Conservation (phyloP, 2,113 vertebrate species). For the Melanerpes aurifrons region DNA sequence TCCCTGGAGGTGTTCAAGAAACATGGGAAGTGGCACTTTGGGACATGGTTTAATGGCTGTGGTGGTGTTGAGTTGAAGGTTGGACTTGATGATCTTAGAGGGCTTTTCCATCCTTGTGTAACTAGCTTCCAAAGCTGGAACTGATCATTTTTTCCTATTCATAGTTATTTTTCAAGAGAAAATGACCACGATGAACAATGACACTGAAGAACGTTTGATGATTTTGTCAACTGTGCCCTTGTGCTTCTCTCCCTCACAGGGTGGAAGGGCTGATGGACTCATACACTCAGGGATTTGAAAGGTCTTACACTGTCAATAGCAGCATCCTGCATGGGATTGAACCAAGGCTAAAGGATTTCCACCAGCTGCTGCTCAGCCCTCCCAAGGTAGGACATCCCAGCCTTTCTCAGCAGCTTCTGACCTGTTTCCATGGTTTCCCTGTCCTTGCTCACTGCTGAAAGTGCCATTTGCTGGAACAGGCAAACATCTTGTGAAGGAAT, state of each 20-base stretch:
- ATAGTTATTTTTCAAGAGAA: neutral
- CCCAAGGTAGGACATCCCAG: slow-evolving; percentile 83
- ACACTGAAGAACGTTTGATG: accelerated
- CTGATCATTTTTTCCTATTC: accelerated
- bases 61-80: no score
- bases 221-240: no score
- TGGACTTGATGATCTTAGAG: no score
- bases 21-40: no score
- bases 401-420: neutral
- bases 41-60: no score
- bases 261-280: slow-evolving; percentile 94
- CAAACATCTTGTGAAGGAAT: accelerated
- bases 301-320: slow-evolving; percentile 88
- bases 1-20: no score
- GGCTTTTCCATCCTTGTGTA: no score
- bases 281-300: slow-evolving; percentile 96
- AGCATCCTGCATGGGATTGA: slow-evolving; percentile 90
- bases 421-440: neutral
- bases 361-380: slow-evolving; percentile 91
- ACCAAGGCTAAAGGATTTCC: slow-evolving; percentile 94
- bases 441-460: accelerated
- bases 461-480: accelerated
- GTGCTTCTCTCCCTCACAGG: slow-evolving; percentile 66
- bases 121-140: neutral
- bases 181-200: accelerated